phyloP scores from a whole-genome alignment of 2,797 vertebrate genomes.

The Taeniopygia guttata region DNA sequence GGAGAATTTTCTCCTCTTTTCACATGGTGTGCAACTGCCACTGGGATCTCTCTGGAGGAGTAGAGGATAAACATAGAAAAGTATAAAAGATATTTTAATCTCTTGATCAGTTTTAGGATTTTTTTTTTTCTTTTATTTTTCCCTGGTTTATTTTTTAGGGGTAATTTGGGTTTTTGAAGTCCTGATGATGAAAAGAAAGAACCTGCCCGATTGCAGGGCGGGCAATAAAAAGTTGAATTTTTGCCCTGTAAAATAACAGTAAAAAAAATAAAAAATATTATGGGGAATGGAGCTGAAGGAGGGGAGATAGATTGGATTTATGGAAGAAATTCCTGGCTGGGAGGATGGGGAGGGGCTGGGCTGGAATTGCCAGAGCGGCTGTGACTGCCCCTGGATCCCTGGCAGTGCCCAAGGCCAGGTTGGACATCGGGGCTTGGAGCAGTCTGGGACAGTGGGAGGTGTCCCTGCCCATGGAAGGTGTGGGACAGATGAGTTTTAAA shows the following conservation, averaged over 20 bases:
- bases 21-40: accelerated
- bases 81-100: accelerated
- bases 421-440: not conserved
- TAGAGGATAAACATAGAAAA: not conserved
- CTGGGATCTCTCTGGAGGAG: not conserved
- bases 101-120: not conserved
- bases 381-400: not conserved
- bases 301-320: not conserved
- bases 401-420: accelerated
- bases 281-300: not conserved
- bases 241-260: not conserved
- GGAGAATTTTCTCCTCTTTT: not conserved
- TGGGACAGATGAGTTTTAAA: accelerated
- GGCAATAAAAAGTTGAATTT: not conserved
- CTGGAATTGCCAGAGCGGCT: accelerated
- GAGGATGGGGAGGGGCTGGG: not conserved
- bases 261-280: not conserved
- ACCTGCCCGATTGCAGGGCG: not conserved
- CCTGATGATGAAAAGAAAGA: not conserved
- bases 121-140: not conserved
- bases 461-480: not conserved
- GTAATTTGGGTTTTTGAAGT: not conserved
- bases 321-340: not conserved
- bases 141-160: not conserved
- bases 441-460: not conserved